phyloP scores from a whole-genome alignment of 2,113 vertebrate species.

The Brevimyrus niger region DNA sequence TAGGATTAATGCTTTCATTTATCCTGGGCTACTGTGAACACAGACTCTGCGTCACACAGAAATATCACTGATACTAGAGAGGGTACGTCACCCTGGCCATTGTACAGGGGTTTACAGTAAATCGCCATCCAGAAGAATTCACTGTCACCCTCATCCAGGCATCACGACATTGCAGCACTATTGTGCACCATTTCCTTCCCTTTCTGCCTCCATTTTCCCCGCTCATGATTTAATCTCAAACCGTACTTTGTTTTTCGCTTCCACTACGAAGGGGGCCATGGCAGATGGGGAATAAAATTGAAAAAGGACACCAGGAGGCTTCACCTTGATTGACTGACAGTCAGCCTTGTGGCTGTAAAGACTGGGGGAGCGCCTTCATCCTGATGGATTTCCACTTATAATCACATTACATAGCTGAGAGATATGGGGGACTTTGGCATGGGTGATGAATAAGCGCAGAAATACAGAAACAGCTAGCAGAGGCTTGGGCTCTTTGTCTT shows the following conservation, averaged over 20 bases:
- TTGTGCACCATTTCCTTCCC: neutral
- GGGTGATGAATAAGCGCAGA: neutral
- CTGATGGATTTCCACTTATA: neutral
- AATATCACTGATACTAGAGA: neutral
- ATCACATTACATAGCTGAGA: neutral
- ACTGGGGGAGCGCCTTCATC: neutral
- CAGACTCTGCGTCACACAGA: constrained; percentile 14
- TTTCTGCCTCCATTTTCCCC: neutral
- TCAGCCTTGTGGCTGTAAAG: neutral
- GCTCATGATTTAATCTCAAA: neutral
- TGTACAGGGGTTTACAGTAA: neutral
- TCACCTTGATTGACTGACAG: constrained; percentile 2
- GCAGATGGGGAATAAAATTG: neutral
- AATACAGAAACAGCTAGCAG: neutral
- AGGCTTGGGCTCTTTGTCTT: neutral
- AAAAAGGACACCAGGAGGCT: neutral
- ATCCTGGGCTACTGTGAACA: constrained; percentile 17
- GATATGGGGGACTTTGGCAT: neutral
- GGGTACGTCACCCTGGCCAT: neutral
- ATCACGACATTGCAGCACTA: neutral
- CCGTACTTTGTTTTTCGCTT: neutral
- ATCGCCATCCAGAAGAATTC: neutral
- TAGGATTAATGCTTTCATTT: constrained; percentile 29
- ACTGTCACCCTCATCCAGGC: neutral
- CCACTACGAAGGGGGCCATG: neutral